Base-by-base conservation (phyloP, 2,888 invertebrate genomes). In the Epicampocera succincta region DNA sequence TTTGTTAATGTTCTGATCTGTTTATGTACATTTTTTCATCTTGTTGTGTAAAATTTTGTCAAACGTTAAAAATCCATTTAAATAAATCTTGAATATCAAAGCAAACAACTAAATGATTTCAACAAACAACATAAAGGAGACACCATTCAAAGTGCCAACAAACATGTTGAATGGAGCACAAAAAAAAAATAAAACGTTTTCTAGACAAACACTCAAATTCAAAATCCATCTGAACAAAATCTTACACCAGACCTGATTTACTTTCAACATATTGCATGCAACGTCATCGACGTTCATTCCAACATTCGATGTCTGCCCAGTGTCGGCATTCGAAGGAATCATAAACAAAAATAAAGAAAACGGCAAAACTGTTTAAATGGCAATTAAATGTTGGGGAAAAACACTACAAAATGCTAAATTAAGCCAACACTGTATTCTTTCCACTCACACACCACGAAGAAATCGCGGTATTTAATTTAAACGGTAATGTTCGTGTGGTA, bases 351-450 rank as follows among this genome's bases (percentile, higher is more conserved):
- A 42, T 38, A 74, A 78, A 78, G 60, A 76, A 76, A 77, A 73
- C 73, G 65, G 60, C 69, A 69, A 69, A 77, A 82, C 68, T 73
- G 69, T 76, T 80, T 65, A 76, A 82, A 76, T 84, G 75, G 76
- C 79, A 84, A 82, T 75, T 76, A 82, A 76, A 75, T 83, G 73
- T 77, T 68, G 19, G 12, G 46, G 46, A 52, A 56, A 46, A 48
- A 50, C 56, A 81, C 76, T 60, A 76, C 81, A 81, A 76, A 60
- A 80, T 80, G 71, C 73, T 80, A 69, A 83, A 83, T 76, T 81
- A 72, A 86, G 86, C 87, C 88, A 87, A 87, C 87, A 87, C 86
- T 85, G 85, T 44, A 68, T 87, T 86, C 52, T 42, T 84, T 85
- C 84, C 84, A 61, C 81, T 78, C 76, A 58, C 61, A 83, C 73